These are phyloP conservation scores for Apotomis capreana DNA, from an alignment of 2,888 invertebrate genomes.

Conservation along the genomic window DNA sequence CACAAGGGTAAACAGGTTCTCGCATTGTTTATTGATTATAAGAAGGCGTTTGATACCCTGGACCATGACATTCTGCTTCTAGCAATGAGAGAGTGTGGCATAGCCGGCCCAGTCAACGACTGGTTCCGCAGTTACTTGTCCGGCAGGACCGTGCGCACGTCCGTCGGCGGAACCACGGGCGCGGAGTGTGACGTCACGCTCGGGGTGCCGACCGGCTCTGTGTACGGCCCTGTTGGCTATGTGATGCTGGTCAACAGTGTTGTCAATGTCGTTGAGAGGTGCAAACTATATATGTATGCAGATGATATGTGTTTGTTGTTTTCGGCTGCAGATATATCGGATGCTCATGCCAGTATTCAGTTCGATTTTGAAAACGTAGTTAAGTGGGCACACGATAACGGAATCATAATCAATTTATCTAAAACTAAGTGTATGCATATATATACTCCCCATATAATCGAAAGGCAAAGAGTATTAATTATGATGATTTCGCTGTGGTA, in stretches of 20 bases:
- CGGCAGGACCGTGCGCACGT: constrained; percentile 4
- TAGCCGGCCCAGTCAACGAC: neutral
- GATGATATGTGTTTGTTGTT: constrained; percentile 45
- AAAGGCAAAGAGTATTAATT: too few species aligned
- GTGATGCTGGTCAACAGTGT: constrained; percentile 44
- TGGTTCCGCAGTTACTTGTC: neutral
- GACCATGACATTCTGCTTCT: neutral
- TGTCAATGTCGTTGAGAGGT: constrained; percentile 38
- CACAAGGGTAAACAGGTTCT: neutral
- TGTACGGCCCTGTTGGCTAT: constrained; percentile 45
- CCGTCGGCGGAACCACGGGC: neutral
- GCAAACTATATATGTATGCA: constrained; percentile 44
- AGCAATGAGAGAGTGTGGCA: constrained; percentile 14
- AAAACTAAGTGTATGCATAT: too few species aligned
- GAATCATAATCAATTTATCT: too few species aligned
- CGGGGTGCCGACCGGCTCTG: constrained; percentile 45
- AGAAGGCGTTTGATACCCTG: too few species aligned
- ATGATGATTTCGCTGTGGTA: too few species aligned
- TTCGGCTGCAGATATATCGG: constrained; percentile 1
- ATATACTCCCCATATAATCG: too few species aligned
- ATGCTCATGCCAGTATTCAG: too few species aligned
- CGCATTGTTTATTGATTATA: neutral
- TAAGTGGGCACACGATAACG: too few species aligned
- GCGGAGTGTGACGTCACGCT: constrained; percentile 11
- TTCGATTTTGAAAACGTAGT: too few species aligned